These are phyloP conservation scores for Gymnoscopelus microlampas DNA, from an alignment of 2,797 vertebrate genomes.

Conservation along the genomic window DNA sequence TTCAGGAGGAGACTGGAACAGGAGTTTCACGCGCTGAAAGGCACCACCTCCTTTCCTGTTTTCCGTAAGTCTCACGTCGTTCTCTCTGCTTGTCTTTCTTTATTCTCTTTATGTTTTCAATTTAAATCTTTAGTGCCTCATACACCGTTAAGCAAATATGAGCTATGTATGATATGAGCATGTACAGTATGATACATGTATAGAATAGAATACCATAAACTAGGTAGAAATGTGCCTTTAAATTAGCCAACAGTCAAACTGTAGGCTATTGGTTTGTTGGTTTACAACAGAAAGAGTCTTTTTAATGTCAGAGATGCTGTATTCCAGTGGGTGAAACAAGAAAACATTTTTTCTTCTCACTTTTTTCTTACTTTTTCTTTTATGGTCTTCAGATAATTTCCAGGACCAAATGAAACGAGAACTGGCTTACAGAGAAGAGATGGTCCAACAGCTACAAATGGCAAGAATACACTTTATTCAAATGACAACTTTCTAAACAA, in stretches of 20 bases:
- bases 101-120: neutral
- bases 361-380: slow-evolving; percentile 26
- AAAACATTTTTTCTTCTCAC: too few relatives aligned
- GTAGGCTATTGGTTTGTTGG: too few relatives aligned
- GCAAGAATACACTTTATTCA: slow-evolving; percentile 75
- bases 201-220: too few relatives aligned
- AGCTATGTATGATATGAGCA: too few relatives aligned
- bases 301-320: too few relatives aligned
- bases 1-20: slow-evolving; percentile 95
- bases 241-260: too few relatives aligned
- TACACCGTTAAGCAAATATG: too few relatives aligned
- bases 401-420: slow-evolving; percentile 99
- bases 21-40: slow-evolving; percentile 97
- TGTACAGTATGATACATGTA: too few relatives aligned
- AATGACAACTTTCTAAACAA: neutral
- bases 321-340: slow-evolving; percentile 23
- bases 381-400: slow-evolving; percentile 88
- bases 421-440: slow-evolving; percentile 96
- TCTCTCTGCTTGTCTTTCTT: slow-evolving; percentile 1
- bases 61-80: slow-evolving; percentile 89
- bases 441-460: slow-evolving; percentile 98
- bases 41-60: slow-evolving; percentile 92
- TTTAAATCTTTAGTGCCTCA: too few relatives aligned
- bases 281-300: too few relatives aligned
- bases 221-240: too few relatives aligned